phyloP scores from a whole-genome alignment of 37 sponge, comb jelly and placozoan genomes.

The Mnemiopsis leidyi region DNA sequence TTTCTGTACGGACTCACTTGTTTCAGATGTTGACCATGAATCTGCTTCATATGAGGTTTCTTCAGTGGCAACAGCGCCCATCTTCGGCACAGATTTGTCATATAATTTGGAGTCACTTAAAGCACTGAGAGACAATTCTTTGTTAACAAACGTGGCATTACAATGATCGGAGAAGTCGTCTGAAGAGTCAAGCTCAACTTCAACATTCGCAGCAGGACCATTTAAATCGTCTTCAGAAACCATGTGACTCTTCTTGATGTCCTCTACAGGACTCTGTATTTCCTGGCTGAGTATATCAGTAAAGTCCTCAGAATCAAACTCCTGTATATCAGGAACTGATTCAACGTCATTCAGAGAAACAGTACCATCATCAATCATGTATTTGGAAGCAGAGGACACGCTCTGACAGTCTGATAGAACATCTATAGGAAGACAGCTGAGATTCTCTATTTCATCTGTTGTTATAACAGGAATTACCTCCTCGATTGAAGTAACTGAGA shows the following conservation, averaged over 20 bases:
- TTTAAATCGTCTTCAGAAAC: neutral
- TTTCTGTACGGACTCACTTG: neutral
- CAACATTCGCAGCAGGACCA: neutral
- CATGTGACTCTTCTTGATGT: neutral
- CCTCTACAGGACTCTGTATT: neutral
- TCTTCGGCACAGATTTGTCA: neutral
- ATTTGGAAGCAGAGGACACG: neutral
- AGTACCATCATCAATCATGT: neutral
- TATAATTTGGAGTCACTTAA: neutral
- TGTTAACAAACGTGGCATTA: neutral
- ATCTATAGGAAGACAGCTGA: neutral
- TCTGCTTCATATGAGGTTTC: neutral
- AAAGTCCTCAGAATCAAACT: neutral
- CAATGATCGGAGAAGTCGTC: neutral
- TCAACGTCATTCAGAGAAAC: neutral
- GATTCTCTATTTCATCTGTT: neutral
- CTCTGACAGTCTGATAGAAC: neutral
- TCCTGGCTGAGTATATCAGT: neutral
- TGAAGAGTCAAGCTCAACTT: neutral
- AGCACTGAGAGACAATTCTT: neutral
- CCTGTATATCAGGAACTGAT: neutral
- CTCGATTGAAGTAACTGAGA: neutral
- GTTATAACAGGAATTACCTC: neutral
- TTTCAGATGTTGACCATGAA: neutral
- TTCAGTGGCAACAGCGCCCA: neutral